Percentiles rank a stretch among this genome's conserved stretches.
Evolutionary conservation across 2,888 invertebrate genomes (phyloP).

Genomic region (Xestia xanthographa): DNA sequence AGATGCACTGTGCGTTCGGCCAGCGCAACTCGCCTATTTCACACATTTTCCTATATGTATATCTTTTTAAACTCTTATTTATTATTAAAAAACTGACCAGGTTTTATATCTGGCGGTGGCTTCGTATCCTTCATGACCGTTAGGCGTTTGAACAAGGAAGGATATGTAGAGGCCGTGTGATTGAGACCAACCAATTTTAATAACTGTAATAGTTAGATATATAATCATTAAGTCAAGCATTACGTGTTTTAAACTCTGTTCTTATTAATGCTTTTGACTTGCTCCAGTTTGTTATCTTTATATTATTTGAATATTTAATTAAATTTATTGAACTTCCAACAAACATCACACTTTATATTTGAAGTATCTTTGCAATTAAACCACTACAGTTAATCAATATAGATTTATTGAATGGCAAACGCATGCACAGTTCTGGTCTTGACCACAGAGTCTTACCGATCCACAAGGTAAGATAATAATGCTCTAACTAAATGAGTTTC

Average conservation of each 20-base stretch:
- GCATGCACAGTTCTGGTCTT: no score
- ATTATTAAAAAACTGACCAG: neutral
- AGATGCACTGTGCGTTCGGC: conserved; percentile 19
- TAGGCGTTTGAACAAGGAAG: conserved; percentile 21
- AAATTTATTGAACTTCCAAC: neutral
- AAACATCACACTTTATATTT: neutral
- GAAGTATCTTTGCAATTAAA: no score
- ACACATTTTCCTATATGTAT: conserved; percentile 18
- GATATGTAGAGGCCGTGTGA: conserved; percentile 44
- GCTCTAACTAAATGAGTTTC: neutral
- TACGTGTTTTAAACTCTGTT: conserved; percentile 4
- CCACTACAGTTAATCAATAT: no score
- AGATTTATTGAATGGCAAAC: no score
- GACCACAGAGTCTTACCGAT: no score
- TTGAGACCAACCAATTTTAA: conserved; percentile 42
- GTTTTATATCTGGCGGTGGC: conserved; percentile 11
- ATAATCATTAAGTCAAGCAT: conserved; percentile 11
- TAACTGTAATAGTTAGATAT: conserved; percentile 33
- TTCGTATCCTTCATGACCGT: conserved; percentile 39
- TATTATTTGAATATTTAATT: neutral
- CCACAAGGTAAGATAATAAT: no score
- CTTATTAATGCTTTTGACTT: neutral
- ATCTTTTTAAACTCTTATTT: conserved; percentile 19
- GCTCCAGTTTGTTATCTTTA: neutral
- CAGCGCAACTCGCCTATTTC: conserved; percentile 25